phyloP scores from a whole-genome alignment of 2,797 vertebrate species.

The Lepilemur ruficaudatus region DNA sequence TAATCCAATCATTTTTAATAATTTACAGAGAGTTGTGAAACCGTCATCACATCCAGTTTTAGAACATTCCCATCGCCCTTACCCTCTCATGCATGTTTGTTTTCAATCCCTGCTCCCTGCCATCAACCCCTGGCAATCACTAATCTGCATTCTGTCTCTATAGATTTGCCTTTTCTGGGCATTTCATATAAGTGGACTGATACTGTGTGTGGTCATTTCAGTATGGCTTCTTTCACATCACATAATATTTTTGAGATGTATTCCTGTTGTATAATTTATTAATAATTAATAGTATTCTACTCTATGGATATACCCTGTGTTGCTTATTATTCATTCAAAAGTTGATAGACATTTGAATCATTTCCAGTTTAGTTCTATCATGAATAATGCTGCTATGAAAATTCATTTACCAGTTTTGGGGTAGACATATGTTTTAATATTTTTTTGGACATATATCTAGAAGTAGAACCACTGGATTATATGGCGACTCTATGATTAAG shows the following conservation, averaged over 20 bases:
- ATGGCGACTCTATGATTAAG: neutral
- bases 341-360: neutral
- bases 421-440: neutral
- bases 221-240: neutral
- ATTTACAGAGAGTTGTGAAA: neutral
- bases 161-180: neutral
- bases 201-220: neutral
- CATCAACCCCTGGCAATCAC: neutral
- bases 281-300: neutral
- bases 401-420: neutral
- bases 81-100: neutral
- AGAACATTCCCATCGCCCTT: neutral
- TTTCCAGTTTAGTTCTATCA: neutral
- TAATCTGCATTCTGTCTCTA: neutral
- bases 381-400: conserved; percentile 5
- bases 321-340: neutral
- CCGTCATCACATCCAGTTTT: neutral
- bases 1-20: neutral
- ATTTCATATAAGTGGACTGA: neutral
- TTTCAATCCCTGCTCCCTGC: neutral
- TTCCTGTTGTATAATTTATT: neutral
- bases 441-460: neutral
- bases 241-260: neutral
- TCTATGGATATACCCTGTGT: neutral
- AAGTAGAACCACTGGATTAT: neutral